Evolutionary conservation across 2,797 vertebrate species (phyloP), one percentile per base, ranked within the genome.

Genomic region (Lates japonicus): DNA sequence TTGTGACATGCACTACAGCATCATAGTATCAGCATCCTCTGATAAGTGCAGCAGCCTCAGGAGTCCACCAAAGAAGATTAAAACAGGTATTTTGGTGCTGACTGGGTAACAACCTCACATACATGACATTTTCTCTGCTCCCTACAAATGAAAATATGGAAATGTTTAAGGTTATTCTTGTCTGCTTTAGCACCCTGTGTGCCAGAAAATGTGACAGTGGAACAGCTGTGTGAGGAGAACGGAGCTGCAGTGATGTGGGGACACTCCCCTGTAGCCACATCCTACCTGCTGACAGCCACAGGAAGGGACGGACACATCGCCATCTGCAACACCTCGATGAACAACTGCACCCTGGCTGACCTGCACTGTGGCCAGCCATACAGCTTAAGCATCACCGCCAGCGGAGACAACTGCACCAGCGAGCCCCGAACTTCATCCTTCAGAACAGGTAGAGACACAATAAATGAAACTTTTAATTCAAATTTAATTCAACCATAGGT

Each of bases 31-130:
- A 3, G 71, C 93, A 2, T 90, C 94, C 11, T 96, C 94, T 3
- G 87, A 94, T 85, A 95, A 94, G 81, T 97, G 96, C 93, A 94
- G 87, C 88, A 95, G 90, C 84, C 84, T 95, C 52, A 90, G 95
- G 44, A 96, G 96, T 74, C 89, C 93, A 1, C 93, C 95, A 0
- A 79, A 78, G 51, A 93, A 85, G 82, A 85, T 96, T 12, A 65
- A 74, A 51, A 95, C 95, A 62, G 94, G 96, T 96, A 90, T 39
- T 52, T 64, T 7, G 51, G 11, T 35, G 19, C 12, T 16, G 48
- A 22, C 25, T 44, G 37, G 3, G 7, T 4, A 39, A n/a, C 54
- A 31, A 1, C 39, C 22, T 19, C 16, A 22, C n/a, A 39, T 13
- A 16, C 10, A 12, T n/a, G 8, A 3, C 11, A 4, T 67, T 17